Conservation (phyloP, 2,888 invertebrate species). For the Pyrochroa serraticornis region DNA sequence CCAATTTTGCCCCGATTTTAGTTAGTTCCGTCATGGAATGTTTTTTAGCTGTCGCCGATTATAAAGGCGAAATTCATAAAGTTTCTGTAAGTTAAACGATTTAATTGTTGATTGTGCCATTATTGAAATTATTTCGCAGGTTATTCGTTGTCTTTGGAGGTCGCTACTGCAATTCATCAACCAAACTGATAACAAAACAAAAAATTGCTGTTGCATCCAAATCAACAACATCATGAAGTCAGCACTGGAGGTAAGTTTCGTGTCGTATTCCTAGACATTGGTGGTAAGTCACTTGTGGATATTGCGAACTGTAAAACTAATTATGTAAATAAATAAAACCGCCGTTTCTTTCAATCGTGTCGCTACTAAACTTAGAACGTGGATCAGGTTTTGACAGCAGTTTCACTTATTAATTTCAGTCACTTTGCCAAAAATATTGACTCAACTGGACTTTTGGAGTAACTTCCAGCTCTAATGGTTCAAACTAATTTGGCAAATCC, state of each 20-base stretch:
- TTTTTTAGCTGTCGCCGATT: conserved; percentile 38
- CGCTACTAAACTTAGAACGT: too few relatives aligned
- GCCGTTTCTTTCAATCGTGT: too few relatives aligned
- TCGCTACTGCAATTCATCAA: conserved; percentile 35
- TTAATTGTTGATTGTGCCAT: not conserved
- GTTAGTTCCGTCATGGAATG: conserved; percentile 44
- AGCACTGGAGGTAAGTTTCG: conserved; percentile 29
- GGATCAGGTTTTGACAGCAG: too few relatives aligned
- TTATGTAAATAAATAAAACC: too few relatives aligned
- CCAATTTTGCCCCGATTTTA: conserved; percentile 34
- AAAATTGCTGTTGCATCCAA: conserved; percentile 24
- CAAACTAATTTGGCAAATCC: too few relatives aligned
- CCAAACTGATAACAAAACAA: conserved; percentile 16
- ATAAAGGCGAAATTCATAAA: conserved; percentile 25
- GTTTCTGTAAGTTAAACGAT: conserved; percentile 28
- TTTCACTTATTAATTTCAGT: too few relatives aligned
- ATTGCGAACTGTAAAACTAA: too few relatives aligned
- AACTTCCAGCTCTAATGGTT: too few relatives aligned
- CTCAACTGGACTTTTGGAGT: too few relatives aligned
- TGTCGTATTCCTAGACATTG: too few relatives aligned
- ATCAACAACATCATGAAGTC: conserved; percentile 30
- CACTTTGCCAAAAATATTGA: too few relatives aligned
- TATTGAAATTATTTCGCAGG: conserved; percentile 28
- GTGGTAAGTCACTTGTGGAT: too few relatives aligned
- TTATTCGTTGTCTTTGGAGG: conserved; percentile 41